These are phyloP conservation scores for Zophobas atratus DNA, from an alignment of 1,140 invertebrate genomes.

Conservation along the genomic window DNA sequence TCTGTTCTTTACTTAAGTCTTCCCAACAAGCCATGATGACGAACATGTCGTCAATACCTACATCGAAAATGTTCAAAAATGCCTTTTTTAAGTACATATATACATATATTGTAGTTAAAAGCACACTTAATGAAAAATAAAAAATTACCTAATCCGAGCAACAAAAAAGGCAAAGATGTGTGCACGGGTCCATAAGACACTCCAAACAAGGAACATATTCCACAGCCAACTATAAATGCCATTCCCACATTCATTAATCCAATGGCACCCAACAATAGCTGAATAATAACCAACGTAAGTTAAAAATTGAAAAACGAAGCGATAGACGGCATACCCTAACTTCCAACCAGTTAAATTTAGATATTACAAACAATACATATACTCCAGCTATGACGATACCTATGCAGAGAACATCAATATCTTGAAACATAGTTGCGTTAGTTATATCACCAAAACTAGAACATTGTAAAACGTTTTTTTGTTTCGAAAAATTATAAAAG, in stretches of 20 bases:
- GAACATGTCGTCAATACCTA: conserved; percentile 86
- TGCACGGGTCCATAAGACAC: conserved; percentile 87
- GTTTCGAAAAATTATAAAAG: background rate
- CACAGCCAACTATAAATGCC: conserved; percentile 81
- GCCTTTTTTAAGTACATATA: background rate
- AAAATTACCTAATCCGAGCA: conserved; percentile 78
- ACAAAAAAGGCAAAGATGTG: conserved; percentile 84
- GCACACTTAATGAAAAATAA: background rate
- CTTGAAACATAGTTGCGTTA: conserved; percentile 78
- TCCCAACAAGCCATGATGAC: conserved; percentile 85
- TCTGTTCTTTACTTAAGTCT: conserved; percentile 71
- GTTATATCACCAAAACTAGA: conserved; percentile 81
- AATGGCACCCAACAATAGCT: conserved; percentile 75
- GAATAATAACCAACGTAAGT: conserved; percentile 34
- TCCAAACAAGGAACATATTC: conserved; percentile 81
- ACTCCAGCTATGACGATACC: conserved; percentile 82
- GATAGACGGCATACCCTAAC: conserved; percentile 71
- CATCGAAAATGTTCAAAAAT: conserved; percentile 28
- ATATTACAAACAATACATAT: conserved; percentile 82
- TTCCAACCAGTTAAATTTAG: conserved; percentile 84
- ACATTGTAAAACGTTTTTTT: conserved; percentile 43
- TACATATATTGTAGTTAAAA: no score
- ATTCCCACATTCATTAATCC: conserved; percentile 83
- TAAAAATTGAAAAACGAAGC: conserved; percentile 15
- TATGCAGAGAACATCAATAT: conserved; percentile 78